Conservation (phyloP, 2,888 invertebrate genomes). For the Pristionchus maxplancki region DNA sequence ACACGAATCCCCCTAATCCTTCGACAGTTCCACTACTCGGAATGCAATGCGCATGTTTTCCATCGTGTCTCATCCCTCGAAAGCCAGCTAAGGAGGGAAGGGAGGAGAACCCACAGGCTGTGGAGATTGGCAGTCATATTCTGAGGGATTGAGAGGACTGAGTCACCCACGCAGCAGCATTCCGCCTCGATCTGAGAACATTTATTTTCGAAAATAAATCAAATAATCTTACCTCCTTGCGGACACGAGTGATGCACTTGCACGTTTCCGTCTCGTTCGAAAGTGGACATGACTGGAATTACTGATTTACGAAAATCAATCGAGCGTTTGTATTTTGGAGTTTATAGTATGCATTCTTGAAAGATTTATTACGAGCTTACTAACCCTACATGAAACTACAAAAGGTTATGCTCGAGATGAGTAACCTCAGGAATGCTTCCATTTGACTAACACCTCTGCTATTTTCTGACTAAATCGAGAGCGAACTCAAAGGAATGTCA, state of each 20-base stretch:
- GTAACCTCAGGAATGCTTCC: slow-evolving; percentile 19
- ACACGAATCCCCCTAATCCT: neutral
- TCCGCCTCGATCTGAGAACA: slow-evolving; percentile 9
- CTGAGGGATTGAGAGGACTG: neutral
- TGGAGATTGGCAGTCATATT: slow-evolving; percentile 7
- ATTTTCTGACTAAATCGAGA: neutral
- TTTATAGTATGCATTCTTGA: neutral
- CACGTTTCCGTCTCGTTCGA: slow-evolving; percentile 41
- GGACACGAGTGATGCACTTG: slow-evolving; percentile 46
- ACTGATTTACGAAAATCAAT: neutral
- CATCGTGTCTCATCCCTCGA: neutral
- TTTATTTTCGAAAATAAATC: neutral
- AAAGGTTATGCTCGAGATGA: neutral
- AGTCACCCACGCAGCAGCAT: slow-evolving; percentile 30
- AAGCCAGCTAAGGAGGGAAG: neutral
- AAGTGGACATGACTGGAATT: slow-evolving; percentile 30
- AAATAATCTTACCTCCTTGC: neutral
- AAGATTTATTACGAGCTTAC: neutral
- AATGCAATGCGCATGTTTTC: slow-evolving; percentile 4
- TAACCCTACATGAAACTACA: neutral
- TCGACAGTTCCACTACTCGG: neutral
- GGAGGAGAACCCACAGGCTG: slow-evolving; percentile 35
- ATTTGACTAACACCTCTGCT: slow-evolving; percentile 6
- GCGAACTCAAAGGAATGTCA: neutral
- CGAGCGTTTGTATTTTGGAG: neutral